Conservation (phyloP, 1,140 invertebrate genomes). For the Drosophila simulans region DNA sequence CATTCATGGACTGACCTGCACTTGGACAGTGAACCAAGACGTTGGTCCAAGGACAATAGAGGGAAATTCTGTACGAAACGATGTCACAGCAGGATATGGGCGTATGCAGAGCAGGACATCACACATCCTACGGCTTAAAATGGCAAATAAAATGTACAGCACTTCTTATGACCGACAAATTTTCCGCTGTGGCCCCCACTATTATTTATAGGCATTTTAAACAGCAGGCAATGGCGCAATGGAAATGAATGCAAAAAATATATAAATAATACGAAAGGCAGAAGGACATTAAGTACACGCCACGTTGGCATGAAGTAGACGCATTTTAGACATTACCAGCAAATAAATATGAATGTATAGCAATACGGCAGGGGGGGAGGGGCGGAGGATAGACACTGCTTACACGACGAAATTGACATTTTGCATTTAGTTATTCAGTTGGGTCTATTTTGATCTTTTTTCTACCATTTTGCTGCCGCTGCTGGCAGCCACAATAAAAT, state of each 20-base stretch:
- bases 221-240: conserved; percentile 68
- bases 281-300: conserved; percentile 64
- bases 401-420: conserved; percentile 80
- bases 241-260: conserved; percentile 63
- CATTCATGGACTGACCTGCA: neutral
- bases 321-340: conserved; percentile 69
- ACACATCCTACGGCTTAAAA: conserved; percentile 44
- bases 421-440: conserved; percentile 78
- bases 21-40: conserved; percentile 3
- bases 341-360: conserved; percentile 61
- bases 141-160: conserved; percentile 60
- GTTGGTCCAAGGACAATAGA: conserved; percentile 14
- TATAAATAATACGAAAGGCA: conserved; percentile 44
- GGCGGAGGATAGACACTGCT: conserved; percentile 52
- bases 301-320: conserved; percentile 63
- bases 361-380: conserved; percentile 13
- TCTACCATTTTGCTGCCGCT: conserved; percentile 20
- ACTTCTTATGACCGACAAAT: conserved; percentile 60
- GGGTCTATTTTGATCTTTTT: conserved; percentile 59
- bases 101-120: conserved; percentile 25
- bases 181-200: conserved; percentile 23
- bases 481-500: conserved; percentile 71
- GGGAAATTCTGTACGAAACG: conserved; percentile 13
- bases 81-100: conserved; percentile 39
- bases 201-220: conserved; percentile 80